phyloP scores from a whole-genome alignment of 35 echinoderm and acorn worm species.

The Lytechinus pictus region DNA sequence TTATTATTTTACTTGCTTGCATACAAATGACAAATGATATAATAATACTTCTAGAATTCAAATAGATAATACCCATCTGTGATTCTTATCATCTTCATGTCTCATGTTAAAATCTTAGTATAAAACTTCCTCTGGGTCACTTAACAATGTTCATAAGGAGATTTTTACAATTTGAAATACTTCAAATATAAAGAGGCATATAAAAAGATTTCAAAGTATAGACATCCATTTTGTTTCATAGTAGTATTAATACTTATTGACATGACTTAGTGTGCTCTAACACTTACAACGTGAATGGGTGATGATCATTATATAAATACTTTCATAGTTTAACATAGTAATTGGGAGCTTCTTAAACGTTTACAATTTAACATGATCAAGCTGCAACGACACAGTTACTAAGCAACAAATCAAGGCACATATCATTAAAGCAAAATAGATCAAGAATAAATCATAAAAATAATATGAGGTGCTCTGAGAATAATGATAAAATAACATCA shows the following conservation, averaged over 20 bases:
- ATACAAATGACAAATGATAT: neutral
- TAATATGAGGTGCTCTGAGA: neutral
- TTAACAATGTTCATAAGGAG: neutral
- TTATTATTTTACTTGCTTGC: neutral
- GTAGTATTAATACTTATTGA: neutral
- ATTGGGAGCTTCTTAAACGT: neutral
- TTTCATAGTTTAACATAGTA: neutral
- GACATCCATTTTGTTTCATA: neutral
- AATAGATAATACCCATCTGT: neutral
- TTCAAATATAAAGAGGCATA: neutral
- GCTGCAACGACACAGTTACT: neutral
- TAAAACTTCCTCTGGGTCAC: neutral
- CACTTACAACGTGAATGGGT: neutral
- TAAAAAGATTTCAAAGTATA: neutral
- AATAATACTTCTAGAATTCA: neutral
- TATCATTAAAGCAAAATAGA: neutral
- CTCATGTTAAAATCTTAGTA: too few relatives aligned
- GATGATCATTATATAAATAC: neutral
- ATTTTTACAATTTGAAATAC: neutral
- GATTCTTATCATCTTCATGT: neutral
- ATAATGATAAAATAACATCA: neutral
- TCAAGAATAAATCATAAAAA: slow-evolving; percentile 6
- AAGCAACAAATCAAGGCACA: neutral
- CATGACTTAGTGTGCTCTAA: neutral
- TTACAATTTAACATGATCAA: neutral